These are phyloP conservation scores for Tubulanus polymorphus DNA, from an alignment of 2,888 invertebrate species.

Conservation along the genomic window DNA sequence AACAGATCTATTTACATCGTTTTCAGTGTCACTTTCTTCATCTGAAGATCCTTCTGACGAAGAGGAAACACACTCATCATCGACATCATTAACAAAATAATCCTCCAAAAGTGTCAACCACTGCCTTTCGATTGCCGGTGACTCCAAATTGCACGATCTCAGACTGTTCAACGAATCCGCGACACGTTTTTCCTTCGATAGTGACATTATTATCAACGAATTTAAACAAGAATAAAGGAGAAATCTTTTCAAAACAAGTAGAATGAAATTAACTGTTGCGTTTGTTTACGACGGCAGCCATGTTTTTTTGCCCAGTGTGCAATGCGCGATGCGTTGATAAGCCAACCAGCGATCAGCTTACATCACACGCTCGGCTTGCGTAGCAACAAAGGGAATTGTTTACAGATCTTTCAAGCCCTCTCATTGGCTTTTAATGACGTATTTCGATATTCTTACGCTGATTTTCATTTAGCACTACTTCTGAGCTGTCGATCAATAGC, in stretches of 20 bases:
- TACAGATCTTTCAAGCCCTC: background rate
- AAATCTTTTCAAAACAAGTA: background rate
- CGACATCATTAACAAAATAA: background rate
- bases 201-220: background rate
- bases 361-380: no score
- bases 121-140: background rate
- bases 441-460: no score
- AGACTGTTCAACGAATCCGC: background rate
- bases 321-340: background rate
- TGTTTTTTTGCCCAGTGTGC: background rate
- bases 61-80: background rate
- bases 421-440: background rate
- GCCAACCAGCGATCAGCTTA: background rate
- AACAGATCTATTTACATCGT: no score
- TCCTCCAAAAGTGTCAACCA: background rate
- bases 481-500: no score
- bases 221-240: background rate
- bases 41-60: background rate
- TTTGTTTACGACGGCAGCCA: background rate
- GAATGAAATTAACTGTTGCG: background rate
- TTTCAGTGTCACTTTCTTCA: background rate
- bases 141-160: background rate
- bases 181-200: background rate
- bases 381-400: conserved; percentile 1
- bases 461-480: no score